Evolutionary conservation across 2,888 invertebrate species (phyloP).

Genomic region (Brenthis daphne): DNA sequence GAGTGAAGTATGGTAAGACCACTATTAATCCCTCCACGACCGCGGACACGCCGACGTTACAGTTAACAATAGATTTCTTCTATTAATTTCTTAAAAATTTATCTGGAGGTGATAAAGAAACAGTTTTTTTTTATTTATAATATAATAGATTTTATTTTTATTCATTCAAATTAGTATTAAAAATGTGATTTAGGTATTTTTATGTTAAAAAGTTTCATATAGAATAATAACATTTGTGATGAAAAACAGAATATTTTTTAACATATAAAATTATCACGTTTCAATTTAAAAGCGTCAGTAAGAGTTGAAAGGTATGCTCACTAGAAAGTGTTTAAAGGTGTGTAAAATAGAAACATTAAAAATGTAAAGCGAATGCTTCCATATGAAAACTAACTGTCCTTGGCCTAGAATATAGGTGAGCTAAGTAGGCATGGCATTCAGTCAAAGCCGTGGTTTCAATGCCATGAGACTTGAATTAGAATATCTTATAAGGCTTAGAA

Average conservation of each 20-base stretch:
- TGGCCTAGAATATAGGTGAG: conserved; percentile 28
- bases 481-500: conserved; percentile 16
- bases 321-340: conserved; percentile 11
- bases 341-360: conserved; percentile 29
- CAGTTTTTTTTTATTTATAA: too few species aligned
- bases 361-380: conserved; percentile 27
- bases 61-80: too few species aligned
- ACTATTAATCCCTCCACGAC: too few species aligned
- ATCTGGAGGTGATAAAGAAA: too few species aligned
- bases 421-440: conserved; percentile 20
- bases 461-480: conserved; percentile 23
- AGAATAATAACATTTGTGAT: neutral
- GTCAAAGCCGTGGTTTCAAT: conserved; percentile 23
- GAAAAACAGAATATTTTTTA: neutral
- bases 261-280: neutral
- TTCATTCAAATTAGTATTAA: neutral
- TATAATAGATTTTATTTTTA: neutral
- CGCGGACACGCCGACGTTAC: too few species aligned
- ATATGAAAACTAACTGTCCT: conserved; percentile 29
- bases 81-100: too few species aligned
- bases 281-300: conserved; percentile 10
- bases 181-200: too few species aligned
- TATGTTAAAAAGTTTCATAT: neutral
- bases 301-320: conserved; percentile 5
- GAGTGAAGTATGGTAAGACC: too few species aligned